Evolutionary conservation across 2,797 vertebrate species (phyloP).

Genomic region (Poliocrania exsul): DNA sequence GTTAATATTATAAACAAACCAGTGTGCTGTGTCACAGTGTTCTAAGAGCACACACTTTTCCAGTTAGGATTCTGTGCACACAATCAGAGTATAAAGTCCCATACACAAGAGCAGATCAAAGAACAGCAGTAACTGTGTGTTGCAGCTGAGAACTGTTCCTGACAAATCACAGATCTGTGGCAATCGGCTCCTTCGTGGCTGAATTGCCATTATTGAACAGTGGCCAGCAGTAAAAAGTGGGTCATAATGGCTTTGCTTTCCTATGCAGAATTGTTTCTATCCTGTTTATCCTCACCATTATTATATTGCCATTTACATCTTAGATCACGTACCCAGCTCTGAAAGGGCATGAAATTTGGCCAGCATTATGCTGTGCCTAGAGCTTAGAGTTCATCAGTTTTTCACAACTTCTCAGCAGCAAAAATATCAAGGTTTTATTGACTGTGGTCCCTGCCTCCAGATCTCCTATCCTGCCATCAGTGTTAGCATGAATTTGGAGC

Average conservation of each 20-base stretch:
- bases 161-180: slow-evolving; percentile 44
- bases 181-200: slow-evolving; percentile 26
- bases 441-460: not conserved
- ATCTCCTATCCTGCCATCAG: not conserved
- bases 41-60: not conserved
- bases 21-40: not conserved
- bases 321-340: not conserved
- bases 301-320: not conserved
- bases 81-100: not conserved
- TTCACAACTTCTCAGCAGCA: not conserved
- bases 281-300: slow-evolving; percentile 29
- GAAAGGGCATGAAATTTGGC: not conserved
- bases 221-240: slow-evolving; percentile 43
- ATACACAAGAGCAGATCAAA: slow-evolving; percentile 46
- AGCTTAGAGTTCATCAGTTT: not conserved
- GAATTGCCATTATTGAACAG: slow-evolving; percentile 45
- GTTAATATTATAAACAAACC: not conserved
- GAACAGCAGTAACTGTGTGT: slow-evolving; percentile 19
- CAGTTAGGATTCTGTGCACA: not conserved
- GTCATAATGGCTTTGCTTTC: slow-evolving; percentile 23
- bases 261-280: slow-evolving; percentile 18
- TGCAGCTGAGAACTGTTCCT: slow-evolving; percentile 62
- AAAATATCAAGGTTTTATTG: not conserved
- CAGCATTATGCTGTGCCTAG: not conserved
- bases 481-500: not conserved